A percentile compares a stretch with the other conserved stretches of the same genome.
Conservation (phyloP, 2,797 vertebrate species). For the Benthosema pterotum region DNA sequence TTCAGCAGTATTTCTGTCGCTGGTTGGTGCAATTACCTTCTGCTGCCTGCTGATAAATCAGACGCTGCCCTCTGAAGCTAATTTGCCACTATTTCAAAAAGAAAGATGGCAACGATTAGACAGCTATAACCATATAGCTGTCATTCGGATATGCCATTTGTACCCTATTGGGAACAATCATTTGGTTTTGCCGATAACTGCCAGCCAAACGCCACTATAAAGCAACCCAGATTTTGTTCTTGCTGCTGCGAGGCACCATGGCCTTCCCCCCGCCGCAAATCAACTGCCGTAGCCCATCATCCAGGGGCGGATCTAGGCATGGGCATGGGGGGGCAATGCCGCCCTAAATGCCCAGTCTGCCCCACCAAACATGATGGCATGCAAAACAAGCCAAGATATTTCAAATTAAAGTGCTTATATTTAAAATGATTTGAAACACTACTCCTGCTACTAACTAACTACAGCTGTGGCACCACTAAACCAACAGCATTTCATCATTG, state of each 20-base stretch:
- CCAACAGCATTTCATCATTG: too few relatives aligned
- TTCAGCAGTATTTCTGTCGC: conserved; percentile 41
- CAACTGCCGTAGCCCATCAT: conserved; percentile 23
- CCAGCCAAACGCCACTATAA: conserved; percentile 15
- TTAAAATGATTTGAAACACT: too few relatives aligned
- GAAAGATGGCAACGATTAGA: conserved; percentile 33
- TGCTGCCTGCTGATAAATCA: conserved; percentile 44
- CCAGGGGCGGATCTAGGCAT: too few relatives aligned
- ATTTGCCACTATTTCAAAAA: conserved; percentile 34
- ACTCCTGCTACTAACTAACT: too few relatives aligned
- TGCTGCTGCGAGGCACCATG: conserved; percentile 22
- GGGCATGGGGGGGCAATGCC: too few relatives aligned
- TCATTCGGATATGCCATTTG: conserved; percentile 23
- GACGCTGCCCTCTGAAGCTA: conserved; percentile 12
- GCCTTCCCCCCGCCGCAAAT: conserved; percentile 7
- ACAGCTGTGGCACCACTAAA: too few relatives aligned
- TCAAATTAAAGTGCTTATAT: too few relatives aligned
- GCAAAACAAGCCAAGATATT: too few relatives aligned
- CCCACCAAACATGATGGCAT: too few relatives aligned
- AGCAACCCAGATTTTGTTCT: conserved; percentile 21
- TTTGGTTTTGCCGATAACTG: conserved; percentile 38
- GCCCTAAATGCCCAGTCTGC: too few relatives aligned
- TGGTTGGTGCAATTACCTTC: conserved; percentile 41
- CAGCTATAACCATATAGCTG: conserved; percentile 29
- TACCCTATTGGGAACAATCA: conserved; percentile 39